phyloP scores from a whole-genome alignment of 2,797 vertebrate species.

The Halcyon badia region DNA sequence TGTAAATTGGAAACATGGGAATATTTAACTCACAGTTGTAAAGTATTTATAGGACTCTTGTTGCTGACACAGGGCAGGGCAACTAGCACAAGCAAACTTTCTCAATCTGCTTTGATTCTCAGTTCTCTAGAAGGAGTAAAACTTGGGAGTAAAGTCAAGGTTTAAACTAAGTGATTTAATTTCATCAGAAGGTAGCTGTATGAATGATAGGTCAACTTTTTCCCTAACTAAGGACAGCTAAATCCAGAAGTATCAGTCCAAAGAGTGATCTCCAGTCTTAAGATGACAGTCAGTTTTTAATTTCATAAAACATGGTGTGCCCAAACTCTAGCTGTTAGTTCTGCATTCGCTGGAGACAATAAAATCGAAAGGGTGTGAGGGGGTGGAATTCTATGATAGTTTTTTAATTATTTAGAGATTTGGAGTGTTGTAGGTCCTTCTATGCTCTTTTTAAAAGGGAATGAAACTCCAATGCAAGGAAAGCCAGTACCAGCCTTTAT shows the following conservation, averaged over 20 bases:
- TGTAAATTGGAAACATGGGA: not conserved
- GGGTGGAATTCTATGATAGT: fast-evolving
- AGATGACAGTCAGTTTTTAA: not conserved
- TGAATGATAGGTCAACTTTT: not conserved
- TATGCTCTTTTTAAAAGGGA: not conserved
- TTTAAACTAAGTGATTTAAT: not conserved
- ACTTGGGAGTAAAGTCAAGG: not conserved
- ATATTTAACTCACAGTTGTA: not conserved
- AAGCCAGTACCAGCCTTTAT: not conserved
- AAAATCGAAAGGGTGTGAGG: fast-evolving
- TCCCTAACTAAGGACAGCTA: not conserved
- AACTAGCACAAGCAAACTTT: not conserved
- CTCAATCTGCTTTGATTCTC: not conserved
- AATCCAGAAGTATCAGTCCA: not conserved
- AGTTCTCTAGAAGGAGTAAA: not conserved
- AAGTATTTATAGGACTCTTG: not conserved
- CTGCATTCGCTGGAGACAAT: not conserved
- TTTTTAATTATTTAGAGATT: not conserved
- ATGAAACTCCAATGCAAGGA: not conserved
- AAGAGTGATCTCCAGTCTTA: not conserved
- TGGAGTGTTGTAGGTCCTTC: not conserved
- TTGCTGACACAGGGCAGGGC: not conserved
- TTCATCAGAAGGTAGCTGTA: not conserved
- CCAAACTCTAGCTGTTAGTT: not conserved
- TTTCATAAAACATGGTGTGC: not conserved